These are phyloP conservation scores for Bovichtus diacanthus DNA, from an alignment of 2,797 vertebrate species.

Conservation along the genomic window DNA sequence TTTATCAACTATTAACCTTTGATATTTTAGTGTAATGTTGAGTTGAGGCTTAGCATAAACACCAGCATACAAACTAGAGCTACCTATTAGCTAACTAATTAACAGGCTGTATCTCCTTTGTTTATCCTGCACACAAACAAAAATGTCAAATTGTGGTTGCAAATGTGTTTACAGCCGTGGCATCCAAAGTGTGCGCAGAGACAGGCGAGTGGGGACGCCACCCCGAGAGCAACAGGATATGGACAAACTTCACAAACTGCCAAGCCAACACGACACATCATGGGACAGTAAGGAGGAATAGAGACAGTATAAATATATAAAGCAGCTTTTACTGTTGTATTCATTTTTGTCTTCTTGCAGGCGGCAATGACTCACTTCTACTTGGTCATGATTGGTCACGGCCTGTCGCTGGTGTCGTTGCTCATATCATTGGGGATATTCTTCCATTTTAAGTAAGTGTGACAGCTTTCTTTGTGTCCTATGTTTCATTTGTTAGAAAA, in stretches of 20 bases:
- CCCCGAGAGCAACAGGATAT: slow-evolving; percentile 93
- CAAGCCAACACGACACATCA: slow-evolving; percentile 76
- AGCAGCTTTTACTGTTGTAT: neutral
- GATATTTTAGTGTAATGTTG: neutral
- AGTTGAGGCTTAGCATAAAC: neutral
- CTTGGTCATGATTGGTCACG: slow-evolving; percentile 94
- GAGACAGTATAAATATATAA: rapidly evolving
- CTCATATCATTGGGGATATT: slow-evolving; percentile 95
- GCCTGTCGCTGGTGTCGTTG: slow-evolving; percentile 93
- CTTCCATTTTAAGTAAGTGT: slow-evolving; percentile 96
- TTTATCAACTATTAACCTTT: neutral
- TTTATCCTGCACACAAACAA: neutral
- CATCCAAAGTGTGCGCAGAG: slow-evolving; percentile 91
- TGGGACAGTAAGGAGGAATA: slow-evolving; percentile 78
- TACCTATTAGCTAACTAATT: too few species aligned
- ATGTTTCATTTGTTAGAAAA: too few species aligned
- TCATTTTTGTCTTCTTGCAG: slow-evolving; percentile 72
- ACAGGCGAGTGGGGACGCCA: slow-evolving; percentile 93
- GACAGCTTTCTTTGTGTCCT: neutral
- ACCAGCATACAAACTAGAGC: neutral
- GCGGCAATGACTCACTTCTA: slow-evolving; percentile 93
- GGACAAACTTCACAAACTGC: slow-evolving; percentile 95
- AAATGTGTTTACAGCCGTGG: slow-evolving; percentile 84
- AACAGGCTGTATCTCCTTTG: too few species aligned
- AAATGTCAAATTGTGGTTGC: neutral